Conservation (phyloP, 2,888 invertebrate genomes). For the Halocaridina rubra region DNA sequence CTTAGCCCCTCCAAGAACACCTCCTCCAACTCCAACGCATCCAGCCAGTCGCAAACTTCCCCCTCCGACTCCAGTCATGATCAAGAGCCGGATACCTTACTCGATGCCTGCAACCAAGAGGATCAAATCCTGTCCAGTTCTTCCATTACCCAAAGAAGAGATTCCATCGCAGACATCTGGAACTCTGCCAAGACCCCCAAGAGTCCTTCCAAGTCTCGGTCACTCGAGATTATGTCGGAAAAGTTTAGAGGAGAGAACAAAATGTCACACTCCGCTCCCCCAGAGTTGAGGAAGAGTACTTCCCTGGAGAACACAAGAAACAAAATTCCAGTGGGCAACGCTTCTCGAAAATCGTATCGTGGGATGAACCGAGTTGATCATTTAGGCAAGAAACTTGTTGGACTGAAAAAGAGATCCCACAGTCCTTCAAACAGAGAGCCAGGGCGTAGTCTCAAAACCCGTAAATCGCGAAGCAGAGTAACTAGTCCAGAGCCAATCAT, state of each 20-base stretch:
- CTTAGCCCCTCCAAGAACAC: conserved; percentile 41
- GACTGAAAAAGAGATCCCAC: conserved; percentile 47
- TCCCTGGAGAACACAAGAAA: neutral
- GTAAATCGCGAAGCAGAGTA: conserved; percentile 49
- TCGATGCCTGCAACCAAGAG: conserved; percentile 45
- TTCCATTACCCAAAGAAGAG: conserved; percentile 39
- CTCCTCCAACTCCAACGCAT: conserved; percentile 48
- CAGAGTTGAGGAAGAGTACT: conserved; percentile 43
- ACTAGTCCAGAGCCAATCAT: conserved; percentile 49
- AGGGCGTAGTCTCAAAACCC: conserved; percentile 41
- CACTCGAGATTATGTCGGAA: conserved; percentile 30
- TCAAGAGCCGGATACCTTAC: conserved; percentile 48
- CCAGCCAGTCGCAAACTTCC: conserved; percentile 41
- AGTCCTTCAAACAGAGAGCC: conserved; percentile 50
- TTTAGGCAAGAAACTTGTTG: conserved; percentile 35
- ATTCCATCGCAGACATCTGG: conserved; percentile 27
- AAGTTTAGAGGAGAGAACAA: conserved; percentile 44
- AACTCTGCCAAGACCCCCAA: conserved; percentile 50
- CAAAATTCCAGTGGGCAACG: conserved; percentile 9
- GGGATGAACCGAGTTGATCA: conserved; percentile 27
- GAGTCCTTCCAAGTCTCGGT: conserved; percentile 52
- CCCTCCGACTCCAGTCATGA: conserved; percentile 47
- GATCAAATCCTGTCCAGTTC: conserved; percentile 44
- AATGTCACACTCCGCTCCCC: conserved; percentile 49
- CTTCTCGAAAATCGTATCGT: conserved; percentile 18